Percentiles rank a stretch among this genome's conserved stretches.
Evolutionary conservation across 2,888 invertebrate genomes (phyloP).

Genomic region (Tenthredo livida): DNA sequence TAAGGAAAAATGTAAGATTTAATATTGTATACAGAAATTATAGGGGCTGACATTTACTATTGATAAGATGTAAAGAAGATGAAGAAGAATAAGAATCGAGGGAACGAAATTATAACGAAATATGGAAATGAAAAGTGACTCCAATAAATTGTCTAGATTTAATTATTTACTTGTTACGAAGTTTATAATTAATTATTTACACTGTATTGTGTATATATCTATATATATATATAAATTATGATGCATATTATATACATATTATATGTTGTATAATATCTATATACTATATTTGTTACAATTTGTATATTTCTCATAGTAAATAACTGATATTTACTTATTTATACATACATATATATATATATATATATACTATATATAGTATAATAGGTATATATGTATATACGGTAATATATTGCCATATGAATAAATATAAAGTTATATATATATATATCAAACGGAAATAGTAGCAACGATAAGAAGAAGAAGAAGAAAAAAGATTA

Average conservation of each 20-base stretch:
- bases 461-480: slow-evolving; percentile 25
- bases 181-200: slow-evolving; percentile 23
- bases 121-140: background rate
- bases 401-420: background rate
- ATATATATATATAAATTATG: slow-evolving; percentile 28
- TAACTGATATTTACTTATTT: slow-evolving; percentile 11
- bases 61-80: background rate
- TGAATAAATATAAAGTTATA: background rate
- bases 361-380: background rate
- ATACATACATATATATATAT: background rate
- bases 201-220: background rate
- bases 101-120: background rate
- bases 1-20: background rate
- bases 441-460: background rate
- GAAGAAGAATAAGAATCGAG: background rate
- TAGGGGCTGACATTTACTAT: slow-evolving; percentile 18
- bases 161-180: slow-evolving; percentile 35
- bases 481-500: background rate
- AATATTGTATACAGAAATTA: background rate
- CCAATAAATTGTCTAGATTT: slow-evolving; percentile 16
- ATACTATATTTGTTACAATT: slow-evolving; percentile 47
- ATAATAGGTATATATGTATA: background rate
- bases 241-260: slow-evolving; percentile 45
- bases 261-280: slow-evolving; percentile 38
- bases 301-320: slow-evolving; percentile 34